A percentile compares a stretch with the other conserved stretches of the same genome.
phyloP scores from a whole-genome alignment of 2,888 invertebrate species.

The Drosophila aldrichi region DNA sequence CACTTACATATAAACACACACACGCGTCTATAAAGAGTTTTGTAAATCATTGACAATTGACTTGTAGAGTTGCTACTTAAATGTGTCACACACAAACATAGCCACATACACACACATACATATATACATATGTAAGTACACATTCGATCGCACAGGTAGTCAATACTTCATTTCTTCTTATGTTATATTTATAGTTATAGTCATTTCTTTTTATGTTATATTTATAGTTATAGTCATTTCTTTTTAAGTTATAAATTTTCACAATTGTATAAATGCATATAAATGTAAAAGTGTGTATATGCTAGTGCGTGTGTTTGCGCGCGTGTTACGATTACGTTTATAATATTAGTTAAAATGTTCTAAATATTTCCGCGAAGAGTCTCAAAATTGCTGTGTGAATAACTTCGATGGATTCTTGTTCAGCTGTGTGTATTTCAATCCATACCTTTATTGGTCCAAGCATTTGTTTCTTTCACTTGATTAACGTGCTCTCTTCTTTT shows the following conservation, averaged over 20 bases:
- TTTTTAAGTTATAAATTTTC: no score
- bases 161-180: slow-evolving; percentile 29
- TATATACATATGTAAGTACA: not conserved
- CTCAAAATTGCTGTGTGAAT: not conserved
- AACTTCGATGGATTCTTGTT: not conserved
- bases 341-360: not conserved
- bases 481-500: not conserved
- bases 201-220: no score
- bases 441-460: not conserved
- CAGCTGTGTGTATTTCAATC: not conserved
- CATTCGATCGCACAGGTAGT: slow-evolving; percentile 44
- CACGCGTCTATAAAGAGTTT: slow-evolving; percentile 17
- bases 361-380: not conserved
- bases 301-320: not conserved
- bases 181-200: no score
- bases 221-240: no score
- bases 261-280: not conserved
- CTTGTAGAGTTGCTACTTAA: slow-evolving; percentile 34
- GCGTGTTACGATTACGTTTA: not conserved
- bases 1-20: slow-evolving; percentile 24
- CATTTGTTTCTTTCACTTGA: not conserved
- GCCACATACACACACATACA: not conserved
- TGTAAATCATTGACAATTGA: slow-evolving; percentile 49
- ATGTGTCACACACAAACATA: slow-evolving; percentile 29
- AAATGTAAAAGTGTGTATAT: not conserved